Percentiles rank a stretch among this genome's conserved stretches.
Conservation (phyloP, 2,888 invertebrate species). For the Megalurothrips usitatus region DNA sequence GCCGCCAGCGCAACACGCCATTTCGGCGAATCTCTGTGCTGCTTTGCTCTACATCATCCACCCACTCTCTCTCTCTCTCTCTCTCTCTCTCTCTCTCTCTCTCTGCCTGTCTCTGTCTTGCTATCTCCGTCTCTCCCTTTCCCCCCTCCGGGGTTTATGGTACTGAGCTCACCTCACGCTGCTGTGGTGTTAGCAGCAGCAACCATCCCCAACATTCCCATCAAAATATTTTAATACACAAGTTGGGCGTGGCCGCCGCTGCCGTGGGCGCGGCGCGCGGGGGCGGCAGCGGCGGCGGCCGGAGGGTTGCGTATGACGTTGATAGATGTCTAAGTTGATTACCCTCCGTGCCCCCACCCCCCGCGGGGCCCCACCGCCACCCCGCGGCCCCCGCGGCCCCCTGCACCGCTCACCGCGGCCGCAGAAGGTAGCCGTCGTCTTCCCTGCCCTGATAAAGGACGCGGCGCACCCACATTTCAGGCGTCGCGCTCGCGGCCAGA, state of each 20-base stretch:
- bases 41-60: background rate
- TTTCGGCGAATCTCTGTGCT: background rate
- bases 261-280: background rate
- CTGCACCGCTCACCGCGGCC: background rate
- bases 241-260: background rate
- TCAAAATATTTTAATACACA: constrained; percentile 27
- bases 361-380: background rate
- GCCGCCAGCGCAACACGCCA: background rate
- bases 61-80: background rate
- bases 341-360: constrained; percentile 7
- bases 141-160: background rate
- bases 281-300: background rate
- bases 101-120: background rate
- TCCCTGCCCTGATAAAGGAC: too few species aligned
- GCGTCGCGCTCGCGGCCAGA: background rate
- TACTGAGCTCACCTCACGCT: background rate
- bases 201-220: constrained; percentile 19
- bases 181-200: background rate
- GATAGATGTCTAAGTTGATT: constrained; percentile 20
- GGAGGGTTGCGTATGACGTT: constrained; percentile 9
- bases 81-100: background rate
- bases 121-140: background rate
- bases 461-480: background rate
- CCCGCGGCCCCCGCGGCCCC: background rate
- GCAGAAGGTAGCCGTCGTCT: background rate